A percentile compares a stretch with the other conserved stretches of the same genome.
These are phyloP conservation scores for Empidonax traillii DNA, from an alignment of 2,113 vertebrate species.

Conservation along the genomic window DNA sequence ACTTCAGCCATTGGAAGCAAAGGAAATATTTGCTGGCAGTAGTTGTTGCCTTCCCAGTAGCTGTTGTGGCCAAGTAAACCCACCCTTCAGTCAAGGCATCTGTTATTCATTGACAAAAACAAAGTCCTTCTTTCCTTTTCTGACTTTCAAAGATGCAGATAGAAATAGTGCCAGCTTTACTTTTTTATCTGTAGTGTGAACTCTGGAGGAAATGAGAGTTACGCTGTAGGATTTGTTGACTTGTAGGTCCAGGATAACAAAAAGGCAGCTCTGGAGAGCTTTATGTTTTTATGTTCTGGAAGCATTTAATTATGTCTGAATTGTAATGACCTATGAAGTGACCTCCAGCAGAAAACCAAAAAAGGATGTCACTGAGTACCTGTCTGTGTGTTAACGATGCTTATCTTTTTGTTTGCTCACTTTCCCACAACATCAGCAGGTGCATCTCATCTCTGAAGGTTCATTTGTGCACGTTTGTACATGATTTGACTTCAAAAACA, in stretches of 20 bases:
- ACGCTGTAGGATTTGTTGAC: neutral
- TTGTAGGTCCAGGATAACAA: neutral
- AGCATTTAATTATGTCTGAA: neutral
- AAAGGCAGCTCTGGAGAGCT: neutral
- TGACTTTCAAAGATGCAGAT: neutral
- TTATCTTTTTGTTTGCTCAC: neutral
- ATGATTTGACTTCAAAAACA: neutral
- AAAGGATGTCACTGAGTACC: neutral
- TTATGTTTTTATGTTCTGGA: neutral
- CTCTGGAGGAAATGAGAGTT: neutral
- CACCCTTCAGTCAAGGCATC: constrained; percentile 20
- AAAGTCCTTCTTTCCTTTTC: constrained; percentile 20
- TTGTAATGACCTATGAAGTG: neutral
- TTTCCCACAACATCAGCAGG: constrained; percentile 38
- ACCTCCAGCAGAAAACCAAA: neutral
- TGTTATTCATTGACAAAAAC: constrained; percentile 27
- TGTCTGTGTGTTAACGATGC: neutral
- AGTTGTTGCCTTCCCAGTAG: neutral
- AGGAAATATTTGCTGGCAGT: constrained; percentile 13
- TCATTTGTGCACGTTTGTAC: neutral
- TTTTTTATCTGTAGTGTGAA: neutral
- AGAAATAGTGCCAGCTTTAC: neutral
- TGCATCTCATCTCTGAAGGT: neutral
- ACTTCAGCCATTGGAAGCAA: neutral
- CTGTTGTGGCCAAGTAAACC: constrained; percentile 22